Evolutionary conservation across 2,113 vertebrate genomes (phyloP).

Genomic region (Psilopogon haemacephalus): DNA sequence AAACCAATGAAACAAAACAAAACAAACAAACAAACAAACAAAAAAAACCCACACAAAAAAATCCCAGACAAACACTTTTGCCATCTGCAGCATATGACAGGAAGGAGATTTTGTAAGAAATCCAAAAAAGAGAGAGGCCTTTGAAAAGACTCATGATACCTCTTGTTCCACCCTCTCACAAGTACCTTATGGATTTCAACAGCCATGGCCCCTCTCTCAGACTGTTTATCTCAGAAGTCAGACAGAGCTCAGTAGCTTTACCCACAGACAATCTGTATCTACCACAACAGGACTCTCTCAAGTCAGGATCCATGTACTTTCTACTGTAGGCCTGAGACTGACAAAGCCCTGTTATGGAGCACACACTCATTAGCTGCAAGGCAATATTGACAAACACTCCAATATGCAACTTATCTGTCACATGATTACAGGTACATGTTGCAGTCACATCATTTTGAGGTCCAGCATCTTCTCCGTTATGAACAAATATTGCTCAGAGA

Average conservation of each 20-base stretch:
- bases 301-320: background rate
- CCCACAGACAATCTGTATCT: background rate
- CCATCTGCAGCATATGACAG: background rate
- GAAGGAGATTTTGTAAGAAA: background rate
- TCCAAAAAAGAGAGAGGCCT: background rate
- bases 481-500: background rate
- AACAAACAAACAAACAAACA: no score
- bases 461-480: background rate
- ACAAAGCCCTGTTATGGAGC: background rate
- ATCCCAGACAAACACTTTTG: background rate
- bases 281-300: background rate
- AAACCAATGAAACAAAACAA: no score
- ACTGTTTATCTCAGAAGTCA: background rate
- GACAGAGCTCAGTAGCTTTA: background rate
- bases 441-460: background rate
- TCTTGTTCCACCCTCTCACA: background rate
- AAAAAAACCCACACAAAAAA: no score
- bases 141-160: background rate
- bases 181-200: background rate
- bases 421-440: background rate
- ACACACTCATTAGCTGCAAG: background rate
- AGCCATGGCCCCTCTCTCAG: background rate
- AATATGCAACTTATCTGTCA: background rate
- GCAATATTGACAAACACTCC: background rate
- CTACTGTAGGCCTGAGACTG: background rate